Evolutionary conservation across 1,140 invertebrate species (phyloP).

Genomic region (Dendroctonus ponderosae): DNA sequence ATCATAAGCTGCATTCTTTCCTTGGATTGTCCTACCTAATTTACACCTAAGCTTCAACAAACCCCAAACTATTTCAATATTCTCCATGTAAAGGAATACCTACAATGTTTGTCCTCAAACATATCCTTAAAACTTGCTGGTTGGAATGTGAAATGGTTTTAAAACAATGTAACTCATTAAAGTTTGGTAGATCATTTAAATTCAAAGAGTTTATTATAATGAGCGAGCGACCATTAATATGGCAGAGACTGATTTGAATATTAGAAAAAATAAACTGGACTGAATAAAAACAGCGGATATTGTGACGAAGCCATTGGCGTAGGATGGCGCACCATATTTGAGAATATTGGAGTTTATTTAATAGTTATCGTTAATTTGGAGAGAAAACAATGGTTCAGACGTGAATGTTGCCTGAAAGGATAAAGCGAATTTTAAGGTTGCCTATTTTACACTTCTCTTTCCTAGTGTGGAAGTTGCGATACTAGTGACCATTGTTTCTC

Average conservation of each 20-base stretch:
- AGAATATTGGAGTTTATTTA: neutral
- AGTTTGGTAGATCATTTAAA: constrained; percentile 15
- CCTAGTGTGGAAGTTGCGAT: no score
- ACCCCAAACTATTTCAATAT: constrained; percentile 1
- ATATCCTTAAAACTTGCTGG: constrained; percentile 5
- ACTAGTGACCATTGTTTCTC: no score
- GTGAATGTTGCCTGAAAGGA: no score
- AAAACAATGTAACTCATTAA: constrained; percentile 26
- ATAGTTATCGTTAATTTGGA: no score
- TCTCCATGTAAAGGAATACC: neutral
- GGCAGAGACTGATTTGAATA: constrained; percentile 18
- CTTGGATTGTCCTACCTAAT: neutral
- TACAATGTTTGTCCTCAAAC: constrained; percentile 3
- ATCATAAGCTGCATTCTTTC: neutral
- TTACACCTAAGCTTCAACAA: no score
- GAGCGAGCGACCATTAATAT: constrained; percentile 7
- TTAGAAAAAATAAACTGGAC: constrained; percentile 18
- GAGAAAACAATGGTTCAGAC: neutral
- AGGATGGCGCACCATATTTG: constrained; percentile 1
- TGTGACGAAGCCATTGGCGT: constrained; percentile 23
- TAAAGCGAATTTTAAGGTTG: no score
- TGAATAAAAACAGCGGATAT: constrained; percentile 22
- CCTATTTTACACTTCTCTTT: no score
- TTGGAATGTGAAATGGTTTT: constrained; percentile 9
- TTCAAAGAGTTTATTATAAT: constrained; percentile 22